These are phyloP conservation scores for Ceratitis capitata DNA, from an alignment of 1,140 invertebrate species.

Conservation along the genomic window DNA sequence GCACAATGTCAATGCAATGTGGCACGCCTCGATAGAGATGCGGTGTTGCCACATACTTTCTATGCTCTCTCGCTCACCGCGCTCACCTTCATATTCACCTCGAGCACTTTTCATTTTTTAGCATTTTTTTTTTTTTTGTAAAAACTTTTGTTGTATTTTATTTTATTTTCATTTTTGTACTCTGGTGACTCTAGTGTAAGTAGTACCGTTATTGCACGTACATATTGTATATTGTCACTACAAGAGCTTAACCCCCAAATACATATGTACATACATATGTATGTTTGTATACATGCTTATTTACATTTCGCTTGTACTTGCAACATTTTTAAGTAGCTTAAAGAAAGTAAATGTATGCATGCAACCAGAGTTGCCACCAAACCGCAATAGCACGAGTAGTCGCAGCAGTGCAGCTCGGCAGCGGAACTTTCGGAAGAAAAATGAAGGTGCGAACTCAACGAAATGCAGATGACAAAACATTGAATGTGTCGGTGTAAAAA, in stretches of 20 bases:
- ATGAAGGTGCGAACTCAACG: constrained; percentile 22
- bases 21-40: constrained; percentile 8
- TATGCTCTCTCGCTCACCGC: not conserved
- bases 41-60: not conserved
- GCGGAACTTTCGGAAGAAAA: too few relatives aligned
- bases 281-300: too few relatives aligned
- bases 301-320: constrained; percentile 38
- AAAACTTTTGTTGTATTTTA: not conserved
- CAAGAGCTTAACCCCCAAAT: constrained; percentile 29
- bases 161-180: not conserved
- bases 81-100: not conserved
- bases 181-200: not conserved
- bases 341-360: constrained; percentile 5
- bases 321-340: constrained; percentile 37
- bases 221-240: not conserved
- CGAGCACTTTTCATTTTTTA: not conserved
- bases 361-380: not conserved
- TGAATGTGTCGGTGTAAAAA: not conserved
- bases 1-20: constrained; percentile 16
- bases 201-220: not conserved
- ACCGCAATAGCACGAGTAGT: not conserved
- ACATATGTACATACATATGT: too few relatives aligned
- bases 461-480: constrained; percentile 10
- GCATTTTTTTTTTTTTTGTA: not conserved
- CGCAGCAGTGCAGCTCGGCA: not conserved